A percentile compares a stretch with the other conserved stretches of the same genome.
phyloP scores from a whole-genome alignment of 2,797 vertebrate genomes.

The Ispidina lecontei region DNA sequence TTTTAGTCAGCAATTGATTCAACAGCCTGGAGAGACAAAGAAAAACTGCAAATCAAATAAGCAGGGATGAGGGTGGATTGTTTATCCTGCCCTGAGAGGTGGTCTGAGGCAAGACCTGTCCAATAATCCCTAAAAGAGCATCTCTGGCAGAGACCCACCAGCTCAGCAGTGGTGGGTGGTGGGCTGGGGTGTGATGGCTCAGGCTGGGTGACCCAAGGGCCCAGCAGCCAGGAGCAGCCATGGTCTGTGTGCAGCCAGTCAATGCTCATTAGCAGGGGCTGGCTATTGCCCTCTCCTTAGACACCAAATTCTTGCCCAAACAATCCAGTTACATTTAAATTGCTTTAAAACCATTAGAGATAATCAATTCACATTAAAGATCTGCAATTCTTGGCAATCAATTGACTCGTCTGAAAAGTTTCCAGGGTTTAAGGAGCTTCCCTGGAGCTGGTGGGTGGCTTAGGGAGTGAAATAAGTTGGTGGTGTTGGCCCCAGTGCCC shows the following conservation, averaged over 20 bases:
- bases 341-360: slow-evolving; percentile 20
- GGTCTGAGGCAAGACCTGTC: fast-evolving
- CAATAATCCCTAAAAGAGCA: neutral
- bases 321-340: neutral
- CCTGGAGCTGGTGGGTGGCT: fast-evolving
- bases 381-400: neutral
- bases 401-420: neutral
- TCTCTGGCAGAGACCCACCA: neutral
- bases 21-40: neutral
- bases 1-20: neutral
- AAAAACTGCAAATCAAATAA: neutral
- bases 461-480: neutral
- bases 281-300: neutral
- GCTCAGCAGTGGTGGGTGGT: fast-evolving
- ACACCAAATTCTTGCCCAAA: neutral
- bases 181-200: fast-evolving
- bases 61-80: fast-evolving
- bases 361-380: slow-evolving; percentile 25
- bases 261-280: neutral
- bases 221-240: neutral
- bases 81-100: neutral
- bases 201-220: neutral
- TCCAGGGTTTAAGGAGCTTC: neutral
- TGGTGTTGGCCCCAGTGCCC: fast-evolving
- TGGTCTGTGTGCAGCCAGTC: fast-evolving